Evolutionary conservation across 2,797 vertebrate species (phyloP).

Genomic region (Macroramphosus scolopax): DNA sequence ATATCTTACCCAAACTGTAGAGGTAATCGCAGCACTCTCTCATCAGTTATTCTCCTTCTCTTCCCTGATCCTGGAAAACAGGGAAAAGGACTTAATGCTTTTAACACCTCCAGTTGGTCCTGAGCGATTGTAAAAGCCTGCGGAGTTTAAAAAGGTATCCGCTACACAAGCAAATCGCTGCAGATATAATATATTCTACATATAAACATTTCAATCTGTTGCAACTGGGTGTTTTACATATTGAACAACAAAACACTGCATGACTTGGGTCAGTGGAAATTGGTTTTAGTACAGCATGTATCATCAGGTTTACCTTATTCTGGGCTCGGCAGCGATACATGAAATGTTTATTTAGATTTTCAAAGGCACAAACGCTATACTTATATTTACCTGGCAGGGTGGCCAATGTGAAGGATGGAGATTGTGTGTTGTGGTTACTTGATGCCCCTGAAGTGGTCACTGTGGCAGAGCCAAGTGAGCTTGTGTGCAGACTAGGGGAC

Average conservation of each 20-base stretch:
- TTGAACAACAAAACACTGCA: too few relatives aligned
- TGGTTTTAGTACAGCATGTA: too few relatives aligned
- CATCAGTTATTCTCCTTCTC: constrained; percentile 87
- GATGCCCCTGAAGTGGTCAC: constrained; percentile 73
- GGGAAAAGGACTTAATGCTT: constrained; percentile 30
- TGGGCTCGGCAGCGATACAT: too few relatives aligned
- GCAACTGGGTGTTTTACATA: too few relatives aligned
- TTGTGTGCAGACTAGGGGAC: constrained; percentile 66
- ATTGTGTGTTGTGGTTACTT: constrained; percentile 74
- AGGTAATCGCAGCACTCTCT: constrained; percentile 85
- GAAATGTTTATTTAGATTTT: too few relatives aligned
- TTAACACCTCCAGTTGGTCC: constrained; percentile 7
- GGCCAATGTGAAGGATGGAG: constrained; percentile 74
- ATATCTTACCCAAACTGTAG: constrained; percentile 87
- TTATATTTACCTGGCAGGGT: constrained; percentile 79
- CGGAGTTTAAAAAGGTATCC: constrained; percentile 17
- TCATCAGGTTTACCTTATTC: too few relatives aligned
- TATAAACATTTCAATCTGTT: too few relatives aligned
- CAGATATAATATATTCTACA: neutral
- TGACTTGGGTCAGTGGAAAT: too few relatives aligned
- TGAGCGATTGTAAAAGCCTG: constrained; percentile 12
- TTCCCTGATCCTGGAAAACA: constrained; percentile 79
- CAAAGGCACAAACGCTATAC: neutral
- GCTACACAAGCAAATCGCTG: neutral
- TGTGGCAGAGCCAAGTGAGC: constrained; percentile 58